Percentiles rank a stretch among this genome's conserved stretches.
Evolutionary conservation across 2,888 invertebrate genomes (phyloP).

Genomic region (Leucoma salicis): DNA sequence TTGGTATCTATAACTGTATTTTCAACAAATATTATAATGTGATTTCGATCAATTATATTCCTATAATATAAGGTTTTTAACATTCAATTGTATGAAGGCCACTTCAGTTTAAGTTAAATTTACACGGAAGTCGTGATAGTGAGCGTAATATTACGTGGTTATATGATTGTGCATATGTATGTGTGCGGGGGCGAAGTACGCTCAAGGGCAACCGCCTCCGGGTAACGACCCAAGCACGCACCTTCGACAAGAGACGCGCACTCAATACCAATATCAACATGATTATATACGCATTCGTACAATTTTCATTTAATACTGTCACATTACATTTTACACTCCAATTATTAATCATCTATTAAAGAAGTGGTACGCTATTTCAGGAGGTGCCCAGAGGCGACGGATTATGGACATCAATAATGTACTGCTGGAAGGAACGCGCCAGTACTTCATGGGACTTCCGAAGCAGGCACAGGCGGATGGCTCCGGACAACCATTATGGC

Average conservation of each 20-base stretch:
- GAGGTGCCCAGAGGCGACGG: conserved; percentile 51
- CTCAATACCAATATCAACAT: conserved; percentile 23
- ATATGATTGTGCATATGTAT: conserved; percentile 20
- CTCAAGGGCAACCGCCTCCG: conserved; percentile 69
- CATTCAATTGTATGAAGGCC: conserved; percentile 50
- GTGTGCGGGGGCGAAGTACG: conserved; percentile 65
- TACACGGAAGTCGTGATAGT: conserved; percentile 48
- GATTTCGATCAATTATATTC: no score
- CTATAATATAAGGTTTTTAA: no score
- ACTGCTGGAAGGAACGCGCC: conserved; percentile 91
- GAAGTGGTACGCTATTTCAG: conserved; percentile 44
- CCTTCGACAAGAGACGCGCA: conserved; percentile 40
- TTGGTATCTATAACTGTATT: no score
- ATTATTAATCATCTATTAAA: background rate
- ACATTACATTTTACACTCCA: conserved; percentile 7
- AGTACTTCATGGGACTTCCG: conserved; percentile 91
- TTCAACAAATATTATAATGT: no score
- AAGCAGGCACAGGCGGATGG: conserved; percentile 72
- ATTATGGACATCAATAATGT: conserved; percentile 91
- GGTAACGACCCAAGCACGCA: conserved; percentile 64
- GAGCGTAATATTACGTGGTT: conserved; percentile 30
- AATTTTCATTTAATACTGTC: conserved; percentile 26
- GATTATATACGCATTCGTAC: conserved; percentile 6
- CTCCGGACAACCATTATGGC: conserved; percentile 64
- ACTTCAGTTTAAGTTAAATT: conserved; percentile 50